Evolutionary conservation across 2,888 invertebrate species (phyloP).

Genomic region (Rhopalosiphum nymphaeae): DNA sequence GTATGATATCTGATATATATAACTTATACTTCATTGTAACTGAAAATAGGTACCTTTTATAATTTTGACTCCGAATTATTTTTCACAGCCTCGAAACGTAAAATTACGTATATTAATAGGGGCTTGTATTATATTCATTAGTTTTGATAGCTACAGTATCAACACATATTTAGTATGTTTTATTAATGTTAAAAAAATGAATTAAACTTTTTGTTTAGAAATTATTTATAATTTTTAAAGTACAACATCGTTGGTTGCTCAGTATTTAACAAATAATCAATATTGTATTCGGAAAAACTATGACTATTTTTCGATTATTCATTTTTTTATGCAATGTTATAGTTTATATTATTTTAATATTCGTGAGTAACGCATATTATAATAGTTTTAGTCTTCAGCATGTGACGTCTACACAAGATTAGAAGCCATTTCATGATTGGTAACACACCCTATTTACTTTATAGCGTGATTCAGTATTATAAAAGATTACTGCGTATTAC

Average conservation of each 20-base stretch:
- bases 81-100: not conserved
- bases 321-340: not conserved
- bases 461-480: constrained; percentile 62
- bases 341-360: constrained; percentile 40
- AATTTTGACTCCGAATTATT: not conserved
- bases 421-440: constrained; percentile 64
- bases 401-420: constrained; percentile 25
- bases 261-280: not conserved
- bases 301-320: not conserved
- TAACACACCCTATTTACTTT: constrained; percentile 60
- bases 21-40: not conserved
- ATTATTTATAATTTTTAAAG: not conserved
- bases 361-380: constrained; percentile 31
- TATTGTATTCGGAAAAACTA: not conserved
- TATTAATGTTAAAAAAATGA: not conserved
- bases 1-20: not conserved
- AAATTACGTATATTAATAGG: not conserved
- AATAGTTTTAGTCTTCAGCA: constrained; percentile 1
- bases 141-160: not conserved
- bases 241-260: not conserved
- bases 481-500: constrained; percentile 39
- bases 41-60: not conserved
- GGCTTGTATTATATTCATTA: not conserved
- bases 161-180: not conserved
- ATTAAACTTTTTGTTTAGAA: not conserved